phyloP scores from a whole-genome alignment of 2,113 vertebrate genomes.

The Morone chrysops region DNA sequence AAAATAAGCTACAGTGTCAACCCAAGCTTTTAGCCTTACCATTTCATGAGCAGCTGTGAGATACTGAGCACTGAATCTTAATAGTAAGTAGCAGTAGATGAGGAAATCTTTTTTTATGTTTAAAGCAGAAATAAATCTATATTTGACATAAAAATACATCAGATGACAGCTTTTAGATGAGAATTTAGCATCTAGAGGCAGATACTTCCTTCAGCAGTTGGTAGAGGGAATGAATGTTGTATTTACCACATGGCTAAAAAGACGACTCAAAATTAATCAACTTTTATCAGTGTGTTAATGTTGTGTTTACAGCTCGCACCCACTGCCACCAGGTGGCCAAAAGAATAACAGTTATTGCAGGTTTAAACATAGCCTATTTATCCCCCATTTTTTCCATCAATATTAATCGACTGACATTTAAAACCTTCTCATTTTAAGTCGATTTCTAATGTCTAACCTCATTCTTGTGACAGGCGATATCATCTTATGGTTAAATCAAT shows the following conservation, averaged over 20 bases:
- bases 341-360: not conserved
- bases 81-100: not conserved
- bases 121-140: not conserved
- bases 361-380: not conserved
- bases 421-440: conserved; percentile 10
- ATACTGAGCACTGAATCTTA: not conserved
- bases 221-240: not conserved
- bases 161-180: not conserved
- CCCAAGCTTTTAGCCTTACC: not conserved
- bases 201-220: not conserved
- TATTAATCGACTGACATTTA: not conserved
- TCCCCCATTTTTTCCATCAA: not conserved
- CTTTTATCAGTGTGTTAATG: not conserved
- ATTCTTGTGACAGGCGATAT: not conserved
- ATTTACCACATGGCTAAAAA: not conserved
- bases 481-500: conserved; percentile 40
- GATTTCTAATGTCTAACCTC: not conserved
- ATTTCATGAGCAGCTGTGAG: not conserved
- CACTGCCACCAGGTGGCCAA: not conserved
- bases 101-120: not conserved
- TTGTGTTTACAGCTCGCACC: too few species aligned
- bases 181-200: not conserved
- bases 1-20: not conserved
- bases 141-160: not conserved
- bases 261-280: not conserved